These are phyloP conservation scores for Ophion obscuratus DNA, from an alignment of 2,888 invertebrate species.

Conservation along the genomic window DNA sequence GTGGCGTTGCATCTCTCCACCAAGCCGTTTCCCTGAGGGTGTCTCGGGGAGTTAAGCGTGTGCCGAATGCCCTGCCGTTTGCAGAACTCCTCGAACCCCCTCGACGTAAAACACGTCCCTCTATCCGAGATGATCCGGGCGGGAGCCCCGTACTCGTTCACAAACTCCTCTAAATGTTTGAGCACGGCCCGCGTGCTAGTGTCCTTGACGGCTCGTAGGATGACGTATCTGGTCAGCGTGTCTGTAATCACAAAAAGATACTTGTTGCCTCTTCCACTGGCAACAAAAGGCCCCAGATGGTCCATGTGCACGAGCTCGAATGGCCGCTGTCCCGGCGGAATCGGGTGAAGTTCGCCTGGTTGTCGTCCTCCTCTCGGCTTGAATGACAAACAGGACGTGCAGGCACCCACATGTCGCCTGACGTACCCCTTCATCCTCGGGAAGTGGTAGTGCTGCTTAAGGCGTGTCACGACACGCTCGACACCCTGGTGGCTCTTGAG, in stretches of 20 bases:
- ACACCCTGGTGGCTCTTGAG: constrained; percentile 25
- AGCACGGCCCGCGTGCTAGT: constrained; percentile 18
- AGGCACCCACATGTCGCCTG: background rate
- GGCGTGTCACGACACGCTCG: background rate
- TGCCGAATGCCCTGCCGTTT: constrained; percentile 46
- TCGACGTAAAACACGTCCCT: constrained; percentile 60
- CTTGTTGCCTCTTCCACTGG: constrained; percentile 19
- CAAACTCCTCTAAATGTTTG: constrained; percentile 50
- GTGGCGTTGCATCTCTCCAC: constrained; percentile 62
- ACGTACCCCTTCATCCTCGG: constrained; percentile 25
- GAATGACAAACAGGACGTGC: background rate
- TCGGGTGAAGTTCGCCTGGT: no score
- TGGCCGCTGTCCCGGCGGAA: no score
- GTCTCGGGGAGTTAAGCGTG: constrained; percentile 55
- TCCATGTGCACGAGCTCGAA: background rate
- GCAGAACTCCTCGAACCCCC: constrained; percentile 33
- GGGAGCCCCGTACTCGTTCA: constrained; percentile 60
- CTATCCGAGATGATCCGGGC: constrained; percentile 64
- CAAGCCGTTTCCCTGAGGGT: constrained; percentile 65
- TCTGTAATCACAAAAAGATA: constrained; percentile 23
- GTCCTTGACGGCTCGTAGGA: background rate
- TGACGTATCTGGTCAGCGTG: constrained; percentile 6
- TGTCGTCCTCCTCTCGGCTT: background rate
- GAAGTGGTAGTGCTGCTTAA: constrained; percentile 25
- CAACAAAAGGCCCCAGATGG: constrained; percentile 16